A percentile compares a stretch with the other conserved stretches of the same genome.
These are phyloP conservation scores for Zaprionus obscuricornis DNA, from an alignment of 2,888 invertebrate species.

Conservation along the genomic window DNA sequence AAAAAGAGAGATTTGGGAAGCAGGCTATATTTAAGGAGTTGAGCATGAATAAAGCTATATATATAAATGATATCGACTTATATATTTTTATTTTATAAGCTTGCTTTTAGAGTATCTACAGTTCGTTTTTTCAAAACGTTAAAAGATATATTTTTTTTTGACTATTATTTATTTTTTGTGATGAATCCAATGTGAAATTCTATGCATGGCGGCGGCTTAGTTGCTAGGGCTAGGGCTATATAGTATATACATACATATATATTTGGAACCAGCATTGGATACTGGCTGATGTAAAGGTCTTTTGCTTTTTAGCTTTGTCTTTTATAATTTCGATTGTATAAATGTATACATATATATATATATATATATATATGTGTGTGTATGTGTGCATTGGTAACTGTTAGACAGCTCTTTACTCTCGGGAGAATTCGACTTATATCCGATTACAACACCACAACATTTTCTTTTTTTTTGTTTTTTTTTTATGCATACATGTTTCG, in stretches of 20 bases:
- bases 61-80: too few relatives aligned
- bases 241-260: too few relatives aligned
- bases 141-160: neutral
- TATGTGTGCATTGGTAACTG: constrained; percentile 2
- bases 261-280: constrained; percentile 9
- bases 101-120: constrained; percentile 21
- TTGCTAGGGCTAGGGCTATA: constrained; percentile 27
- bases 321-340: constrained; percentile 25
- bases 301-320: constrained; percentile 36
- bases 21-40: too few relatives aligned
- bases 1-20: too few relatives aligned
- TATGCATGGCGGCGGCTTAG: constrained; percentile 52
- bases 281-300: constrained; percentile 15
- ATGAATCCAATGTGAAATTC: constrained; percentile 66
- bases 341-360: constrained; percentile 12
- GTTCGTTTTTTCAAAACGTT: constrained; percentile 22
- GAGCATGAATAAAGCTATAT: too few relatives aligned
- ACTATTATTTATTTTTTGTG: constrained; percentile 17
- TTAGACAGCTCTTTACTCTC: constrained; percentile 54
- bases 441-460: constrained; percentile 72
- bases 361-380: neutral
- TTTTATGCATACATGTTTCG: constrained; percentile 19
- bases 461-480: too few relatives aligned
- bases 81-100: neutral
- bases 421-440: constrained; percentile 69